These are phyloP conservation scores for Willowsia nigromaculata DNA, from an alignment of 2,888 invertebrate genomes.

Conservation along the genomic window DNA sequence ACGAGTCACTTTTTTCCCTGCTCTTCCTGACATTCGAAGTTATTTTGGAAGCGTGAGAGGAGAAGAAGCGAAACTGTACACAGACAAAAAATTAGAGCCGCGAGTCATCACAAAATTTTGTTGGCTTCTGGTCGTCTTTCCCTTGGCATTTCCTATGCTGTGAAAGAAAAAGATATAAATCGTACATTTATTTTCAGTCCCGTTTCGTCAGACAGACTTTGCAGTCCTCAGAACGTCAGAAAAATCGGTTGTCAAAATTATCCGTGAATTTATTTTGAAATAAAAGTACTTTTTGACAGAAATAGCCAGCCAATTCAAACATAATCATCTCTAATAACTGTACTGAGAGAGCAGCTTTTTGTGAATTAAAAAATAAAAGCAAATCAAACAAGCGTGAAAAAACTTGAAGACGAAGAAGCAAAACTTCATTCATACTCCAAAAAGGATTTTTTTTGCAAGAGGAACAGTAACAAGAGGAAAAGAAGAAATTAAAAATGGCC, in stretches of 20 bases:
- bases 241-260: slow-evolving; percentile 10
- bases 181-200: slow-evolving; percentile 18
- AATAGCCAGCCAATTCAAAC: not conserved
- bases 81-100: not conserved
- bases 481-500: slow-evolving; percentile 83
- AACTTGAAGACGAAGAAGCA: slow-evolving; percentile 20
- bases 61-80: not conserved
- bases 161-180: slow-evolving; percentile 20
- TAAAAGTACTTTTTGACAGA: slow-evolving; percentile 27
- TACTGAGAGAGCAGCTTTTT: slow-evolving; percentile 12
- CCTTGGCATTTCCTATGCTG: slow-evolving; percentile 39
- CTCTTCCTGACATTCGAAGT: slow-evolving; percentile 51
- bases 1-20: slow-evolving; percentile 60
- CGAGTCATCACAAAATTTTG: slow-evolving; percentile 51
- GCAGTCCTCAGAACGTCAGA: not conserved
- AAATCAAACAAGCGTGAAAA: slow-evolving; percentile 62
- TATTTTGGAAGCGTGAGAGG: slow-evolving; percentile 60
- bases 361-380: slow-evolving; percentile 39
- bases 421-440: slow-evolving; percentile 34
- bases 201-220: not conserved
- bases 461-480: slow-evolving; percentile 14
- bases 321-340: slow-evolving; percentile 38
- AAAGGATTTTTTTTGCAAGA: slow-evolving; percentile 10
- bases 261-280: not conserved
- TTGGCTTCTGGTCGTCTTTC: slow-evolving; percentile 57